These are phyloP conservation scores for Ciconia nigra DNA, from an alignment of 2,797 vertebrate species.

Conservation along the genomic window DNA sequence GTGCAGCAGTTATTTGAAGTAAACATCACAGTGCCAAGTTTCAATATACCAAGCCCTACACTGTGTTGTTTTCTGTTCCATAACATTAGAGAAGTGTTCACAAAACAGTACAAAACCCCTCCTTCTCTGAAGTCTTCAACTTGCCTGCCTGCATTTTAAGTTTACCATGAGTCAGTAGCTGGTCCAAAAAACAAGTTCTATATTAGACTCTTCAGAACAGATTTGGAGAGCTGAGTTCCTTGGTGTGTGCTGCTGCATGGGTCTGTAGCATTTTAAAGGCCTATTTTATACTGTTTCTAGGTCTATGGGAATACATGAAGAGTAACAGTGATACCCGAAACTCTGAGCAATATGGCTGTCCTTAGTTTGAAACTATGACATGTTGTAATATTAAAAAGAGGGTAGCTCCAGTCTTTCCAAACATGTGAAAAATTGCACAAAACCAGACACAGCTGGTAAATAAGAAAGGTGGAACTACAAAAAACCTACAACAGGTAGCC, in stretches of 20 bases:
- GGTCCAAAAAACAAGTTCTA: neutral
- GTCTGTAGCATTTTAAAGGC: neutral
- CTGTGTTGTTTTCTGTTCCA: neutral
- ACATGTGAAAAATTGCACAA: neutral
- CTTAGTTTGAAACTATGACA: neutral
- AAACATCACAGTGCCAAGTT: neutral
- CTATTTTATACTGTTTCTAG: neutral
- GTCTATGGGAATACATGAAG: neutral
- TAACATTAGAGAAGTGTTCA: neutral
- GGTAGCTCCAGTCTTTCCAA: constrained; percentile 4
- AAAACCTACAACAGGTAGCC: neutral
- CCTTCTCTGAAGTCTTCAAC: neutral
- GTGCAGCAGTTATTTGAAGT: neutral
- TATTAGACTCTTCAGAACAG: neutral
- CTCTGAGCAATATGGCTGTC: neutral
- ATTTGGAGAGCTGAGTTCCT: neutral
- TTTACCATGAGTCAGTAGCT: neutral
- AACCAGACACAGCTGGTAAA: neutral
- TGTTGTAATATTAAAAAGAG: neutral
- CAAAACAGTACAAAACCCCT: neutral
- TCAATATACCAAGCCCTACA: neutral
- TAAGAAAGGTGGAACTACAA: neutral
- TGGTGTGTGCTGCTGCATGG: neutral
- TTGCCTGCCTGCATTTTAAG: neutral
- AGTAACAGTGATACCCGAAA: neutral